Base-by-base conservation (phyloP, 2,797 vertebrate species). In the Euphonia xanthogaster region DNA sequence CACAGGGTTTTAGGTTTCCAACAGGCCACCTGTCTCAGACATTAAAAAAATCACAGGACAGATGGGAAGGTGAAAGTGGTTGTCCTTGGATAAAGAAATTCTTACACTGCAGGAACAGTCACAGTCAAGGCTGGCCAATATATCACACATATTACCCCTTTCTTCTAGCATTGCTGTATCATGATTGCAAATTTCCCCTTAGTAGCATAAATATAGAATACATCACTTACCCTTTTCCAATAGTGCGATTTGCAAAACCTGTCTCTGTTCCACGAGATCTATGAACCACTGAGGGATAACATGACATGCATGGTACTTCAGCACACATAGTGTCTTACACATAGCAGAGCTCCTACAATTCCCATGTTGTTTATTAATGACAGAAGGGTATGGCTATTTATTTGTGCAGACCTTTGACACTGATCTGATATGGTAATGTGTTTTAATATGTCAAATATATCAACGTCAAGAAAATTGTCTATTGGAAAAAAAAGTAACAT, bases 11-110 rank as follows among this genome's bases (percentile, higher is more conserved):
- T 98, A 98, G 97, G 97, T 98, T 98, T 98, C 98, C 97, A 98
- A 98, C 98, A 98, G 96, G 98, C 98, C 98, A 99, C 98, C 98
- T 99, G 98, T 98, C 98, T 98, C 96, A 97, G 98, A 98, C 98
- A 98, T 98, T 98, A 98, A 97, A 98, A 98, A 98, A 98, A 98
- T 98, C 98, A 98, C 98, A 98, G 98, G 98, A 98, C 98, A 98
- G 98, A 99, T 99, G 98, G 98, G 97, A 98, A 98, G 98, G 98
- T 98, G 98, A 98, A 98, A 97, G 97, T 97, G 97, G 97, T 97
- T 98, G 98, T 98, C 98, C 98, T 98, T 98, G 98, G 98, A 98
- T 98, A 98, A 98, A 98, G 97, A 98, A 98, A 98, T 97, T 98
- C 95, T 97, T 98, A 92, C 91, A 90, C 93, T 97, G 94, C 93